Base-by-base conservation (phyloP, 2,797 vertebrate species). In the Otolemur crassicaudatus region DNA sequence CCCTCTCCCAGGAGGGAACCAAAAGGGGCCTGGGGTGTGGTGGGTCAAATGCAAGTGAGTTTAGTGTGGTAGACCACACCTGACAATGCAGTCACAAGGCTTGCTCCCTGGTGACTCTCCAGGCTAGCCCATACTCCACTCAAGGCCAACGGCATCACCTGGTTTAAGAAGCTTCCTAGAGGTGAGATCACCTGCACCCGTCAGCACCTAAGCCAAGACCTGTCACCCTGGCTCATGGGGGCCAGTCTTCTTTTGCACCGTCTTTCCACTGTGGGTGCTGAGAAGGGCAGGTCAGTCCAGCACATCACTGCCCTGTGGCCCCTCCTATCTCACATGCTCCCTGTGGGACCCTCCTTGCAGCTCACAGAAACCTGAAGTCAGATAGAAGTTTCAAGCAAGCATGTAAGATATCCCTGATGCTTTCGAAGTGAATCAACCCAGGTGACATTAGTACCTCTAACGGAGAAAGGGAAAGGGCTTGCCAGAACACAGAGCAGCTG, bases 261-360 rank as follows among this genome's bases (percentile, higher is more conserved):
- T 19, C 61, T 37, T 43, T 65, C 10, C 5, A 17, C 6, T 7
- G 14, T 9, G 72, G 77, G 34, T 31, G n/a, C 69, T 37, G 43
- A 12, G 7, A n/a, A 12, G 81, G 25, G 65, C 29, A 53, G 46
- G 56, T 22, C 29, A 88, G n/a, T 43, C 53, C 16, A 9, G 70
- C 1, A 9, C 17, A 22, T 12, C 56, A 49, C 40, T 0, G 2
- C 67, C n/a, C 34, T 2, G 5, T 6, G 7, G 56, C 19, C 65
- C 84, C n/a, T 58, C 63, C 27, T 70, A 2, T 10, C 43, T 60
- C 40, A n/a, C 19, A 3, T 2, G 16, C 19, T 23, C 70, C 60
- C n/a, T 34, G 20, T 37, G 43, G 23, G 23, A 10, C 16, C 31
- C 7, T n/a, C 22, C 53, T 34, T 10, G 14, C 20, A 0, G 2